Evolutionary conservation across 2,797 vertebrate genomes (phyloP).

Genomic region (Anniella stebbinsi): DNA sequence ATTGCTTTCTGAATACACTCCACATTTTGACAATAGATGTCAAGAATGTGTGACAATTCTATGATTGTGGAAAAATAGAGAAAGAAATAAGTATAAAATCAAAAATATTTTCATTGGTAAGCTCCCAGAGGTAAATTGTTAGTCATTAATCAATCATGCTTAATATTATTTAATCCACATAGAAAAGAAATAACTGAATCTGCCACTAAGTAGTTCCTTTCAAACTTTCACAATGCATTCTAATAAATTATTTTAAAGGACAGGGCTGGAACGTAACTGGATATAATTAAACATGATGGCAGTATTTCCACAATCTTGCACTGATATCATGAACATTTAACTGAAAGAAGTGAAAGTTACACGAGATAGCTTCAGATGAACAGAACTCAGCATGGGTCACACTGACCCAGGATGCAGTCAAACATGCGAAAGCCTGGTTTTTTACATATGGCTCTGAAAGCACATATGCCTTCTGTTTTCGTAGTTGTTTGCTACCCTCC

Average conservation of each 20-base stretch:
- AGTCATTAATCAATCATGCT: not conserved
- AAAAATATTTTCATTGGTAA: not conserved
- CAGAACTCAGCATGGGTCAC: not conserved
- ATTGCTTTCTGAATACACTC: not conserved
- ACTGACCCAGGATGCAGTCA: not conserved
- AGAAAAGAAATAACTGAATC: conserved; percentile 61
- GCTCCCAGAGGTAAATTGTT: conserved; percentile 25
- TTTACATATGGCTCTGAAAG: not conserved
- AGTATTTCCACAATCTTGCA: conserved; percentile 32
- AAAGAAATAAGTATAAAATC: not conserved
- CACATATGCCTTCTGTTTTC: conserved; percentile 5
- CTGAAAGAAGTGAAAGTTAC: conserved; percentile 27
- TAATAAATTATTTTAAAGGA: conserved; percentile 34
- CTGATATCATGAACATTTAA: conserved; percentile 20
- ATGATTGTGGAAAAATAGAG: not conserved
- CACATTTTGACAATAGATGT: conserved; percentile 14
- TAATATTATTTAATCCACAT: conserved; percentile 43
- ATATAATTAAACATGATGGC: conserved; percentile 6
- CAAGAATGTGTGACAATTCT: not conserved
- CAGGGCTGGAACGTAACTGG: conserved; percentile 38
- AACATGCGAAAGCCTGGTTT: not conserved
- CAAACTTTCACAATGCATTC: conserved; percentile 56
- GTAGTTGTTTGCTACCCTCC: not conserved
- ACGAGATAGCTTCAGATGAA: not conserved
- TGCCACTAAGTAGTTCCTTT: conserved; percentile 55